Evolutionary conservation across 2,113 vertebrate species (phyloP), one percentile per base, ranked within the genome.

Genomic region (Himantopus leucocephalus): DNA sequence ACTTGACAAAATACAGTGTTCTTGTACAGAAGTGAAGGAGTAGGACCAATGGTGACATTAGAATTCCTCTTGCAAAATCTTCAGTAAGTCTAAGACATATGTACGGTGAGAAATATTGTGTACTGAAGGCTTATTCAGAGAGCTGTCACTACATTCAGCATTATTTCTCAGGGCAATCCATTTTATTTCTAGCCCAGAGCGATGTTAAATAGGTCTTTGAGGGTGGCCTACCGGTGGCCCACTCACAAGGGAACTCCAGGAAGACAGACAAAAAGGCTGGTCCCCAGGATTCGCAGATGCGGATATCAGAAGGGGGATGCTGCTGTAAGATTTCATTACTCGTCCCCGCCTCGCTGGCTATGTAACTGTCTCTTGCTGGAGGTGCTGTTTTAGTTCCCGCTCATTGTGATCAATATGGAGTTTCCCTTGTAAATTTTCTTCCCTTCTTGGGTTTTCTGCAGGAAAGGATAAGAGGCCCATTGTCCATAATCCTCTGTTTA

Each of bases 401-500:
- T 97, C 32, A 84, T 92, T 92, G 84, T 88, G 72, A 93, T 50
- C 90, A 86, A 82, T 96, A 89, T 96, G 91, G 74, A 95, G 74
- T 96, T 94, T 92, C 80, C 85, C 91, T 88, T 94, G 76, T 95
- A 94, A 95, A 91, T 95, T 94, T 97, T 84, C 82, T 96, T 92
- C 84, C 34, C 85, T 95, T 94, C 91, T 94, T 95, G 92, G 77
- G 64, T 97, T 97, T 97, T 97, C 88, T 96, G 81, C 90, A 92
- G 88, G 83, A 95, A 88, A 89, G 90, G 90, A 93, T 97, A 95
- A 95, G 92, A 94, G 85, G 72, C 91, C 92, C 89, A 92, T 96
- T 95, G 90, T 97, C 94, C 92, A 84, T 96, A 96, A 97, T 97
- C 94, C 96, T 98, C 97, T 96, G 88, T 97, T 77, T 97, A 96